Evolutionary conservation across 2,888 invertebrate species (phyloP).

Genomic region (Diplazon laetatorius): DNA sequence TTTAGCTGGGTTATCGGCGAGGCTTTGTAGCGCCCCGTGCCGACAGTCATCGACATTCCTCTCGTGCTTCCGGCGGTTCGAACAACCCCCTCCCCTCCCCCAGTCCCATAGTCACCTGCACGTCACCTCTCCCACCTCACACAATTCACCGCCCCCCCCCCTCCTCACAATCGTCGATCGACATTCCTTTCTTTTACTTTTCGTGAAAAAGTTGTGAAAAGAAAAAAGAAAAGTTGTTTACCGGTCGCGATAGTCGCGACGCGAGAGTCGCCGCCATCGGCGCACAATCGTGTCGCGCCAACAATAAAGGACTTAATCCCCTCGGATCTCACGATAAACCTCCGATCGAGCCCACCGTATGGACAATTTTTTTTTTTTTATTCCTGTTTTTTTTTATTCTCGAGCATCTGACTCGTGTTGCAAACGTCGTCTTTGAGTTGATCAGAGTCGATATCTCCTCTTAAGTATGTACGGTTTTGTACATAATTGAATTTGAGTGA

Average conservation of each 20-base stretch:
- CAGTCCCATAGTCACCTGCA: too few relatives aligned
- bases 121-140: constrained; percentile 10
- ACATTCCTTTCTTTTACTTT: constrained; percentile 71
- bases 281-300: constrained; percentile 73
- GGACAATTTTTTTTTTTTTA: neutral
- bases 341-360: constrained; percentile 31
- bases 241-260: constrained; percentile 60
- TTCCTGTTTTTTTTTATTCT: too few relatives aligned
- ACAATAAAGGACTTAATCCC: constrained; percentile 76
- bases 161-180: constrained; percentile 52
- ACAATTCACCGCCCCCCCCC: constrained; percentile 12
- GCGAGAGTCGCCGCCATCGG: constrained; percentile 29
- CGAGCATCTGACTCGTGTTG: too few relatives aligned
- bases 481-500: neutral
- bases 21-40: constrained; percentile 28
- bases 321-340: constrained; percentile 73
- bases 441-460: too few relatives aligned
- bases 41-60: constrained; percentile 64
- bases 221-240: constrained; percentile 68
- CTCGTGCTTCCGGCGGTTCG: constrained; percentile 66
- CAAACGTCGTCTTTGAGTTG: too few relatives aligned
- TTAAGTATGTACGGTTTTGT: neutral
- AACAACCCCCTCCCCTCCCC: too few relatives aligned
- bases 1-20: constrained; percentile 30
- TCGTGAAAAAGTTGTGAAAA: constrained; percentile 57